phyloP scores from a whole-genome alignment of 23 tunicate genomes.

The Diplosoma virens region DNA sequence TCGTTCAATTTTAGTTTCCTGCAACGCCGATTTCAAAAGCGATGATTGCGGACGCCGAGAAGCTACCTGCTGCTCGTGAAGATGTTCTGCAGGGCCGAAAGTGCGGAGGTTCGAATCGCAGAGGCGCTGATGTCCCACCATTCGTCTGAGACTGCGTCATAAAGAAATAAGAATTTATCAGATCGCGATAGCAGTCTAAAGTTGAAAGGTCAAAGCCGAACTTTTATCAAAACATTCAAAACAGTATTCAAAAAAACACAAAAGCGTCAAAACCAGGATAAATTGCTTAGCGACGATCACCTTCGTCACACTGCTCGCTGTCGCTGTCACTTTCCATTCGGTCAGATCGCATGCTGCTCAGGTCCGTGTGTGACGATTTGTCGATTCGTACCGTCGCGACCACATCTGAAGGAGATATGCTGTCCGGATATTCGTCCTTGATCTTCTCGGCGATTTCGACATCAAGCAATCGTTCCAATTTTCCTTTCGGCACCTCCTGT shows the following conservation, averaged over 20 bases:
- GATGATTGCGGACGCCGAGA: too few relatives aligned
- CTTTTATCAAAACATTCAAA: too few relatives aligned
- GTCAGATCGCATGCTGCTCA: conserved; percentile 12
- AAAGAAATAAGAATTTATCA: too few relatives aligned
- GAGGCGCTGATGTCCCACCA: conserved; percentile 41
- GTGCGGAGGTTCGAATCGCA: conserved; percentile 20
- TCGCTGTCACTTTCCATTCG: background rate
- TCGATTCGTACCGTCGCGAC: background rate
- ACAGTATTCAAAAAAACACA: too few relatives aligned
- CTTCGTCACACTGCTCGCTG: conserved; percentile 17
- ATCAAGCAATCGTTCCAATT: conserved; percentile 55
- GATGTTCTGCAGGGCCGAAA: conserved; percentile 42
- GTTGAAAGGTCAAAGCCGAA: too few relatives aligned
- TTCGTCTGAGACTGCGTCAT: conserved; percentile 7
- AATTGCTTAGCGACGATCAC: too few relatives aligned
- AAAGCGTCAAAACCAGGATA: too few relatives aligned
- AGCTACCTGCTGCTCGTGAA: conserved; percentile 69
- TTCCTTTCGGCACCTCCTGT: conserved; percentile 17
- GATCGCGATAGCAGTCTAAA: too few relatives aligned
- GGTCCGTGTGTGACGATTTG: conserved; percentile 6
- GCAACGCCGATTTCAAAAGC: too few relatives aligned
- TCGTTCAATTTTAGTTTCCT: too few relatives aligned
- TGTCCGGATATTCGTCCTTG: conserved; percentile 41
- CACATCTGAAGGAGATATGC: background rate
- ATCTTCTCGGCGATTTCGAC: conserved; percentile 65